Base-by-base conservation (phyloP, 2,888 invertebrate genomes). In the Ophion slaviceki region DNA sequence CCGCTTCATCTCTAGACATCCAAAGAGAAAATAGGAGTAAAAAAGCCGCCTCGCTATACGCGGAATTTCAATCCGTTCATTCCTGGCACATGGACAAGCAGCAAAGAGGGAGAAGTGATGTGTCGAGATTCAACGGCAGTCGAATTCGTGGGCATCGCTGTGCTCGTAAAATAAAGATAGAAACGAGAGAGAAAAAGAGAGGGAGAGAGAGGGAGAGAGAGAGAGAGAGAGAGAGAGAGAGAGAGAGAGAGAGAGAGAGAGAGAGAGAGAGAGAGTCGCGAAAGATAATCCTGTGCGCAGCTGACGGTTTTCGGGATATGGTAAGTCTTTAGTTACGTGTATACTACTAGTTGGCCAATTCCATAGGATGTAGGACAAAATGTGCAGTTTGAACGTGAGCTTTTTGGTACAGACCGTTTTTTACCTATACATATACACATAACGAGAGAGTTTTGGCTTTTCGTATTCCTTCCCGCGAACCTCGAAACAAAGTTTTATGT, bases 221-320 rank as follows among this genome's bases (percentile, higher is more conserved):
- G 62, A 79, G 70, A 62, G 20, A 53, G 71, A 71, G 53, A 71
- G 53, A 71, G 7, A 32, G 32, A 36, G n/a, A 45, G 40, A 45
- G 14, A n/a, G 32, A 47, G 64, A 28, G 36, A 36, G 20, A 36
- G 32, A 20, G 11, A 76, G 36, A 6, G 57, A n/a, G 32, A 47
- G 64, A 28, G 36, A 36, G 20, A 36, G 32, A 20, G 11, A 76
- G 36, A 6, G 57, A 76, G 14, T 59, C 64, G 67, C 62, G 61
- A 66, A 40, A 57, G 36, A 72, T 67, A 32, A 36, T 77, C 64
- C 87, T 86, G 86, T 79, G 79, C 79, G 86, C 88, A 89, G 88
- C 90, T 90, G 89, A 86, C 82, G 82, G 87, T 89, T 89, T 87
- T 84, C 86, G 80, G 74, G 81, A 59, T 36, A 84, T 74, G 64